A percentile compares a stretch with the other conserved stretches of the same genome.
phyloP scores from a whole-genome alignment of 2,797 vertebrate genomes.

The Gymnothorax reevesii region DNA sequence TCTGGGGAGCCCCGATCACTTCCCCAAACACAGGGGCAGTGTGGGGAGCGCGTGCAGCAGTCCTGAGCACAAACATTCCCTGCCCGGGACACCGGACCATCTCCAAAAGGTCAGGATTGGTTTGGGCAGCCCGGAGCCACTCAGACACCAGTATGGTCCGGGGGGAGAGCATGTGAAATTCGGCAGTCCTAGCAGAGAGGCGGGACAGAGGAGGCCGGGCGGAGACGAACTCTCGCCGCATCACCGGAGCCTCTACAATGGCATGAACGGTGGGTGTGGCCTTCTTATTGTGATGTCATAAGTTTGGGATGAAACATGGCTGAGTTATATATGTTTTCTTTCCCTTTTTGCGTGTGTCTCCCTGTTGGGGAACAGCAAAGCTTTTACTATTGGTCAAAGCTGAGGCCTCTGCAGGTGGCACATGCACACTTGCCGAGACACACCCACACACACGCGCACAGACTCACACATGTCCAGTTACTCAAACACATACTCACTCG shows the following conservation, averaged over 20 bases:
- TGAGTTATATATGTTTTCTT: neutral
- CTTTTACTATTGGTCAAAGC: neutral
- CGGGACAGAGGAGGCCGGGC: constrained; percentile 81
- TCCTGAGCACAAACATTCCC: constrained; percentile 83
- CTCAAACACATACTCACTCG: neutral
- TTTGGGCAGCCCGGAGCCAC: constrained; percentile 87
- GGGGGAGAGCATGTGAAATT: constrained; percentile 89
- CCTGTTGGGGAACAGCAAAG: neutral
- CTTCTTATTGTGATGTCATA: neutral
- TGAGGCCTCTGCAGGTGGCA: neutral
- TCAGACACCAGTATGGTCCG: constrained; percentile 86
- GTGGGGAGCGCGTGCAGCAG: constrained; percentile 76
- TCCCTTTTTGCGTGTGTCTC: neutral
- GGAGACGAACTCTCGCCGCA: constrained; percentile 88
- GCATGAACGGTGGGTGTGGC: constrained; percentile 90
- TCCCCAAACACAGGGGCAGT: constrained; percentile 85
- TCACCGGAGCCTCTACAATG: constrained; percentile 92
- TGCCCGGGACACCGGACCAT: constrained; percentile 81
- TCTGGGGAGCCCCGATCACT: constrained; percentile 82
- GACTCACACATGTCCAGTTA: neutral
- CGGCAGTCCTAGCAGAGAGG: constrained; percentile 82
- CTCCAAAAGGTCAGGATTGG: constrained; percentile 80
- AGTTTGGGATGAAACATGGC: neutral
- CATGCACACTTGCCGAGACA: neutral
- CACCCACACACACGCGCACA: neutral